Percentiles rank a stretch among this genome's conserved stretches.
Evolutionary conservation across 2,113 vertebrate genomes (phyloP).

Genomic region (Callospermophilus lateralis): DNA sequence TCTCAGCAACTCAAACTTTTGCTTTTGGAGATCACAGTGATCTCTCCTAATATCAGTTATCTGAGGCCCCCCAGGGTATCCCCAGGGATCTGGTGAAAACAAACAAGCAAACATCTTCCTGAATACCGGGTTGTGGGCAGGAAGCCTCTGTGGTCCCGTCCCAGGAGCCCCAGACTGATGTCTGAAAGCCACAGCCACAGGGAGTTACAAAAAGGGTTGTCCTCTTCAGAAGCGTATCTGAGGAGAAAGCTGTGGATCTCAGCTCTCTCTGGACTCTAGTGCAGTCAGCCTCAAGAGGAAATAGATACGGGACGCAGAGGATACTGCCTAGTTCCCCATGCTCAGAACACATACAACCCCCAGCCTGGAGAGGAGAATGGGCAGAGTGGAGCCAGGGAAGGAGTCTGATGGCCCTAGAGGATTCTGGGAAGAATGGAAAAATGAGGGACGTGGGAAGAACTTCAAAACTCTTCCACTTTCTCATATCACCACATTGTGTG

Average conservation of each 20-base stretch:
- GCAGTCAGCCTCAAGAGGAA: neutral
- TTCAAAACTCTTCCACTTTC: neutral
- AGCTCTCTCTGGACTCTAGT: neutral
- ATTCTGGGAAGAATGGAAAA: neutral
- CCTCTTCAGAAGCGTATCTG: neutral
- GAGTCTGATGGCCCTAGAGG: neutral
- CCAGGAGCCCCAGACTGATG: neutral
- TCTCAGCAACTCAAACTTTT: neutral
- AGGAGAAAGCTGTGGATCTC: neutral
- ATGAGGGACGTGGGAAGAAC: neutral
- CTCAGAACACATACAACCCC: neutral
- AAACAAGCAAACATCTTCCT: neutral
- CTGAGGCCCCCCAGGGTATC: neutral
- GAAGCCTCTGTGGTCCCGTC: neutral
- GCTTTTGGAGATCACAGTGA: neutral
- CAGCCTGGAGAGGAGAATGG: neutral
- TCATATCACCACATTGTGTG: neutral
- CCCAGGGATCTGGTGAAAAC: neutral
- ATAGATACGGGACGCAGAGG: neutral
- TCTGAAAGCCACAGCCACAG: neutral
- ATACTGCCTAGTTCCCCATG: neutral
- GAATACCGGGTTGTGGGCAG: neutral
- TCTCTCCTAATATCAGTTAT: neutral
- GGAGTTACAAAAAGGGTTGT: neutral
- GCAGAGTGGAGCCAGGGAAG: rapidly evolving